Evolutionary conservation across 2,888 invertebrate genomes (phyloP), one percentile per base, ranked within the genome.

Genomic region (Timema cristinae): DNA sequence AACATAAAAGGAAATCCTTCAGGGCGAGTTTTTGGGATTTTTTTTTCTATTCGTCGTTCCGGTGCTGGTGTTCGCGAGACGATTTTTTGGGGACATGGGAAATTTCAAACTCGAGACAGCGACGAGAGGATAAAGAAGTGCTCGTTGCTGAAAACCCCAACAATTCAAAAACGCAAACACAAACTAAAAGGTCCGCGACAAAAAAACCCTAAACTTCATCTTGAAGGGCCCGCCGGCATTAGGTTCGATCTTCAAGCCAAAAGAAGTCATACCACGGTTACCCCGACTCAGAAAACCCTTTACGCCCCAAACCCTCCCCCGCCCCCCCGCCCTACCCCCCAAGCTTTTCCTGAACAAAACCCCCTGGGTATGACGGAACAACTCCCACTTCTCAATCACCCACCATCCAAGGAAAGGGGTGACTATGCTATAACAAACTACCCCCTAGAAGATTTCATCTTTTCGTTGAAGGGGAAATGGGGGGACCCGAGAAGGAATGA

Each of bases 181-280:
- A n/a, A n/a, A 32, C 32, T 2, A 2, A 32, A 1, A 32, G 32
- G 32, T 32, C 32, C 63, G 63, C 6, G 32, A 63, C 63, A 16
- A 47, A 13, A 16, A 32, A 10, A 47, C 15, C 9, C 63, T 63
- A 1, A 32, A 63, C 63, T 47, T 7, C 63, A 47, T 63, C 63
- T 63, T 63, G 47, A 16, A 13, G 13, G 63, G 63, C 47, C 63
- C 2, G 63, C 63, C 63, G 63, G 63, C 63, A 32, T 32, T 63
- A 32, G 63, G 63, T 13, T 63, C 32, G 63, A 63, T 48, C 32
- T 63, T 48, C 63, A 48, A 32, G 47, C 48, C 11, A 63, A 63
- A 63, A 63, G 11, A 32, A 32, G 32, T 32, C 32, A 32, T 32
- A 32, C 32, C 32, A 32, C 32, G 1, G 32, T 32, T 32, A 11